Percentiles rank a stretch among this genome's conserved stretches.
Conservation (phyloP, 2,797 vertebrate genomes). For the Myotis findleyi region DNA sequence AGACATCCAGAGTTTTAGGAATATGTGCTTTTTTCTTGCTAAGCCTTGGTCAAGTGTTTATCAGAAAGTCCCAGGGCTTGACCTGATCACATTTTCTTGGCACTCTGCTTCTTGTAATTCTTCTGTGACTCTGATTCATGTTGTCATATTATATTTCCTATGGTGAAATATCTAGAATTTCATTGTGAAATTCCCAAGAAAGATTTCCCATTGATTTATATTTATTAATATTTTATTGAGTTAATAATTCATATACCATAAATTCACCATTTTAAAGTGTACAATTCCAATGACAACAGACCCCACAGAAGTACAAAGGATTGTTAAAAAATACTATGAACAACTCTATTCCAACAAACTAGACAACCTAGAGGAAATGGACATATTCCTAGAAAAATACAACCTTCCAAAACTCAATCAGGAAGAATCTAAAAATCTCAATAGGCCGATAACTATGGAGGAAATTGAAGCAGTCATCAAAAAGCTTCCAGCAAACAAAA, state of each 20-base stretch:
- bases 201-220: constrained; percentile 22
- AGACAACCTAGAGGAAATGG: too few species aligned
- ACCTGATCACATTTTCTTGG: constrained; percentile 22
- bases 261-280: constrained; percentile 22
- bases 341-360: too few species aligned
- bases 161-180: constrained; percentile 45
- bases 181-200: constrained; percentile 42
- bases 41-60: constrained; percentile 16
- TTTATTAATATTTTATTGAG: constrained; percentile 41
- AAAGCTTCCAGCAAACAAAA: too few species aligned
- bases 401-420: too few species aligned
- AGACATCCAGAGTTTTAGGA: not conserved
- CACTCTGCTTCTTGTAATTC: not conserved
- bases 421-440: too few species aligned
- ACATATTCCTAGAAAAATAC: too few species aligned
- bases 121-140: constrained; percentile 36
- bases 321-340: too few species aligned
- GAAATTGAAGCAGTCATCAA: too few species aligned
- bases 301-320: too few species aligned
- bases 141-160: not conserved
- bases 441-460: too few species aligned
- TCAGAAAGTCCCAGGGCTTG: not conserved
- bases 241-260: constrained; percentile 25
- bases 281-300: not conserved
- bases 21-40: not conserved